These are phyloP conservation scores for Pleuronectes platessa DNA, from an alignment of 2,113 vertebrate species.

Conservation along the genomic window DNA sequence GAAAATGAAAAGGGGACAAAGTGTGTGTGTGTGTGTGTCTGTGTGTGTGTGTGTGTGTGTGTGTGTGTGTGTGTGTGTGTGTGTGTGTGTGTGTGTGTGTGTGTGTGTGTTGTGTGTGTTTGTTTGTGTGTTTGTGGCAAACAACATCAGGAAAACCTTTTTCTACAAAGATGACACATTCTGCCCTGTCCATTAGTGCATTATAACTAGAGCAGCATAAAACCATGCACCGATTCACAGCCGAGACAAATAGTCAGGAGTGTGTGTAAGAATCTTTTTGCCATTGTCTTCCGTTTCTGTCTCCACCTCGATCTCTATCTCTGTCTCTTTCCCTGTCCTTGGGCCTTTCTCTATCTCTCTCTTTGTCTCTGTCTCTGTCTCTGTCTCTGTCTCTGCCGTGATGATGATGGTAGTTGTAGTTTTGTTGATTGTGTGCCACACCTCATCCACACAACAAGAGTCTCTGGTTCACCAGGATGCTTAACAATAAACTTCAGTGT, in stretches of 20 bases:
- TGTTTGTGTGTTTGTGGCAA: no score
- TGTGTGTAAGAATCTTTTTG: slow-evolving; percentile 89
- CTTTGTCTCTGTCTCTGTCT: slow-evolving; percentile 40
- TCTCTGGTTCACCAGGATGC: slow-evolving; percentile 65
- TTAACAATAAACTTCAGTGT: slow-evolving; percentile 78
- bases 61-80: no score
- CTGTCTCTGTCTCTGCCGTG: no score
- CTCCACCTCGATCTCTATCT: slow-evolving; percentile 31
- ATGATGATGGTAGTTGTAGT: no score
- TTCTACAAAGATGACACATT: slow-evolving; percentile 32
- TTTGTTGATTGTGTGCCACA: slow-evolving; percentile 81
- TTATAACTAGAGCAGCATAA: slow-evolving; percentile 61
- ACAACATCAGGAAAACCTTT: slow-evolving; percentile 3
- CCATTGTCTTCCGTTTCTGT: slow-evolving; percentile 84
- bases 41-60: no score
- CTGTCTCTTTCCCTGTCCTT: slow-evolving; percentile 5
- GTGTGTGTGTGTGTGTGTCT: not conserved
- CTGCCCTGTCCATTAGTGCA: slow-evolving; percentile 41
- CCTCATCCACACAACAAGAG: slow-evolving; percentile 77
- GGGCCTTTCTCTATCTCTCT: no score
- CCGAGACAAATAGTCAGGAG: slow-evolving; percentile 75
- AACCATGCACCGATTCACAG: slow-evolving; percentile 39
- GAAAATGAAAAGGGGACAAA: not conserved
- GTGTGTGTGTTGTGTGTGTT: not conserved
- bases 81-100: not conserved